Percentiles rank a stretch among this genome's conserved stretches.
phyloP scores from a whole-genome alignment of 2,888 invertebrate genomes.

The Cataglyphis livida region DNA sequence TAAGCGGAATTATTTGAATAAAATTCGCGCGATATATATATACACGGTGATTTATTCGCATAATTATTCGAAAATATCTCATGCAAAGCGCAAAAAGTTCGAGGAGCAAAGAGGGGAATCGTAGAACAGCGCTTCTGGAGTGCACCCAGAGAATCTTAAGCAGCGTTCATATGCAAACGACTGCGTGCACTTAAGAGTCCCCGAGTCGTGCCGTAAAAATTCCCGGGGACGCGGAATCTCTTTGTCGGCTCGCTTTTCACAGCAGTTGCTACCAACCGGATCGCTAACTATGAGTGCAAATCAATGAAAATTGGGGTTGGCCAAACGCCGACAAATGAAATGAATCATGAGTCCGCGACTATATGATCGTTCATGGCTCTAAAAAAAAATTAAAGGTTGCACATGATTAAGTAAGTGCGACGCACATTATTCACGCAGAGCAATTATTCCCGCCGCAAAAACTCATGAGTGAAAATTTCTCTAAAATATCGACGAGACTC shows the following conservation, averaged over 20 bases:
- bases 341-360: constrained; percentile 43
- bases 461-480: not conserved
- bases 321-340: constrained; percentile 30
- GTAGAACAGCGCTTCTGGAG: not conserved
- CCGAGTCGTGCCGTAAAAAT: constrained; percentile 62
- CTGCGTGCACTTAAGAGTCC: constrained; percentile 63
- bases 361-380: constrained; percentile 35
- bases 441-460: constrained; percentile 30
- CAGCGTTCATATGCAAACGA: constrained; percentile 65
- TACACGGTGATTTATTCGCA: constrained; percentile 11
- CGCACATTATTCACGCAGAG: not conserved
- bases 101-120: not conserved
- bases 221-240: constrained; percentile 57
- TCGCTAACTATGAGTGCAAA: constrained; percentile 30
- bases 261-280: constrained; percentile 50
- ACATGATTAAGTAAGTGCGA: not conserved
- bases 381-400: constrained; percentile 33
- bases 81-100: constrained; percentile 2
- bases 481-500: not conserved
- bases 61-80: constrained; percentile 34
- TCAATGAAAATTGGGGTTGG: constrained; percentile 33
- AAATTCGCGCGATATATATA: constrained; percentile 10
- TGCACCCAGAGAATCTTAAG: constrained; percentile 55
- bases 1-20: constrained; percentile 20
- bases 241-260: constrained; percentile 69